These are phyloP conservation scores for Cynaeus angustus DNA, from an alignment of 2,888 invertebrate species.

Conservation along the genomic window DNA sequence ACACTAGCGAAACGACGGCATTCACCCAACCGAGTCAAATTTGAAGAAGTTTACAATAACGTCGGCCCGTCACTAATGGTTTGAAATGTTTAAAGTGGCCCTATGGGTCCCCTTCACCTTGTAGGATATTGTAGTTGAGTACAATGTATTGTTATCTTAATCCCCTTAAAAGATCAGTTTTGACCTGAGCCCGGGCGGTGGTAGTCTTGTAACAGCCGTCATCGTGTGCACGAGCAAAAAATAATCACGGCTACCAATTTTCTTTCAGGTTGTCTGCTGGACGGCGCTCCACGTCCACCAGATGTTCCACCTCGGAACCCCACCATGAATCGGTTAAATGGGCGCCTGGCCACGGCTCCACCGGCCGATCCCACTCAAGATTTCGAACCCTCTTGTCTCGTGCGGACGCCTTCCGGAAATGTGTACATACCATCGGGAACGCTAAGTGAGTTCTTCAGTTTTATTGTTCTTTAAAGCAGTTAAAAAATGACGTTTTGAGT, in stretches of 20 bases:
- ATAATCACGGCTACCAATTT: slow-evolving; percentile 50
- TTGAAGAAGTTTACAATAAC: slow-evolving; percentile 46
- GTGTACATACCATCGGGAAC: slow-evolving; percentile 93
- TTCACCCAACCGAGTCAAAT: slow-evolving; percentile 45
- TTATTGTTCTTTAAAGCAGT: slow-evolving; percentile 10
- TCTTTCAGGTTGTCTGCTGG: slow-evolving; percentile 88
- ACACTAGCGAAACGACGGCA: slow-evolving; percentile 1
- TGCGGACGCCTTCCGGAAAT: slow-evolving; percentile 93
- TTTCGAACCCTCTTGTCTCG: slow-evolving; percentile 92
- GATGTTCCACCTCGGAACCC: slow-evolving; percentile 94
- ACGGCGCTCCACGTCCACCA: slow-evolving; percentile 84
- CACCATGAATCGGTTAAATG: slow-evolving; percentile 93
- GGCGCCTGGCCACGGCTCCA: slow-evolving; percentile 88
- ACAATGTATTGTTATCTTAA: slow-evolving; percentile 55
- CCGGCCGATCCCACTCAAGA: slow-evolving; percentile 80
- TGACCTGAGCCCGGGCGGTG: slow-evolving; percentile 54
- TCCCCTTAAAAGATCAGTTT: slow-evolving; percentile 60
- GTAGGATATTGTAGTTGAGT: slow-evolving; percentile 27
- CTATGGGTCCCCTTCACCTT: slow-evolving; percentile 44
- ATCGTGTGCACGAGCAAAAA: slow-evolving; percentile 28
- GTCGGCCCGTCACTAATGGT: slow-evolving; percentile 48
- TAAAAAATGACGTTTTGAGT: slow-evolving; percentile 21
- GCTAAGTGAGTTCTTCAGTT: slow-evolving; percentile 72
- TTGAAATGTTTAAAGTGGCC: slow-evolving; percentile 50
- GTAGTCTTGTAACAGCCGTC: slow-evolving; percentile 38